A percentile compares a stretch with the other conserved stretches of the same genome.
Evolutionary conservation across 2,113 vertebrate genomes (phyloP).

Genomic region (Herpailurus yagouaroundi): DNA sequence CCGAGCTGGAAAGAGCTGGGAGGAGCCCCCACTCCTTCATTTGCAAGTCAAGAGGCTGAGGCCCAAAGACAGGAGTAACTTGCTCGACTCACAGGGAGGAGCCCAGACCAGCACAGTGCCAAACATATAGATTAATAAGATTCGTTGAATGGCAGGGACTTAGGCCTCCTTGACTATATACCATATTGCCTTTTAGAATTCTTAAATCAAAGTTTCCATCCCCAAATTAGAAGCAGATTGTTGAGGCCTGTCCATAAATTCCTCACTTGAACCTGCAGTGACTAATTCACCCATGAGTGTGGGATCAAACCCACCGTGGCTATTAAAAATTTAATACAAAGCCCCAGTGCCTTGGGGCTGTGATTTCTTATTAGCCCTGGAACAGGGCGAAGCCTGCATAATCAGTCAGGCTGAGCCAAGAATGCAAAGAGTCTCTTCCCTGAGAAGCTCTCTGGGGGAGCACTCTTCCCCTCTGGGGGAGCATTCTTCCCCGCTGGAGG

Average conservation of each 20-base stretch:
- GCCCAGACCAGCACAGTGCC: neutral
- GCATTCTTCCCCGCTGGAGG: neutral
- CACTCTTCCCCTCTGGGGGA: neutral
- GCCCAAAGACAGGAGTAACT: neutral
- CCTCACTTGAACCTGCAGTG: conserved; percentile 69
- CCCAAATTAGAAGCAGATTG: conserved; percentile 55
- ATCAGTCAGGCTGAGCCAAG: neutral
- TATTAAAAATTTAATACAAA: conserved; percentile 67
- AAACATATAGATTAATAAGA: neutral
- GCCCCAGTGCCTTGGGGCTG: conserved; percentile 49
- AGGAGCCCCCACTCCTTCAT: neutral
- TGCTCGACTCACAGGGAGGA: neutral
- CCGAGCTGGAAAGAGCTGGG: neutral
- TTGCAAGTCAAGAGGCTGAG: neutral
- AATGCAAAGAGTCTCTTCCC: neutral
- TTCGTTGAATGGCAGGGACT: neutral
- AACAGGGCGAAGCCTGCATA: neutral
- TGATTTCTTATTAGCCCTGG: conserved; percentile 51
- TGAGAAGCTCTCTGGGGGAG: neutral
- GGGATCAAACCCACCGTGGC: conserved; percentile 75
- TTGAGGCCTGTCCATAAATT: conserved; percentile 69
- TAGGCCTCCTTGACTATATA: neutral
- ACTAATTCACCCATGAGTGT: conserved; percentile 66
- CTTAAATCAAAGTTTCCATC: conserved; percentile 51
- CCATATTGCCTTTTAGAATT: neutral